Conservation (phyloP, 2,797 vertebrate species). For the Sparidentex hasta region DNA sequence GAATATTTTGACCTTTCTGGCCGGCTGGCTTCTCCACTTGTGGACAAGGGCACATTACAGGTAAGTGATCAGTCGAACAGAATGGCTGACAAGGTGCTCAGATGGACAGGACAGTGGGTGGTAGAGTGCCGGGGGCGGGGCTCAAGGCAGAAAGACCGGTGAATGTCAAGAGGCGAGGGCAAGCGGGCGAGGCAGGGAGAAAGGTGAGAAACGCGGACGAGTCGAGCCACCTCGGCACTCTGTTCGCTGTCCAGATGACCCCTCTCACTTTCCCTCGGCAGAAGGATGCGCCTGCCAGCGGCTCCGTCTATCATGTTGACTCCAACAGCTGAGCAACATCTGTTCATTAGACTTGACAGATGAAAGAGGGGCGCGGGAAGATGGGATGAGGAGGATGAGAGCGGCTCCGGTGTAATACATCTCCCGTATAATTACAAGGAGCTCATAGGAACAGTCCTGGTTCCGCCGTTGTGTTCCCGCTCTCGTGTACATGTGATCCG, state of each 20-base stretch:
- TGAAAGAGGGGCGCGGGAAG: conserved; percentile 76
- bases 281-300: conserved; percentile 81
- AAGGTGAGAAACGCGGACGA: conserved; percentile 60
- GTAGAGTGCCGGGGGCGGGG: conserved; percentile 55
- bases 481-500: conserved; percentile 49
- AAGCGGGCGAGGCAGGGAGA: conserved; percentile 60
- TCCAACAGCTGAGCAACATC: conserved; percentile 87
- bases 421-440: conserved; percentile 50
- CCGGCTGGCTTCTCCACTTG: conserved; percentile 54
- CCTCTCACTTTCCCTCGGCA: conserved; percentile 73
- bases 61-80: conserved; percentile 81
- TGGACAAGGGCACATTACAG: conserved; percentile 78
- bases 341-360: conserved; percentile 89
- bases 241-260: conserved; percentile 79
- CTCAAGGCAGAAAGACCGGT: conserved; percentile 50
- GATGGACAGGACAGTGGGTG: conserved; percentile 72
- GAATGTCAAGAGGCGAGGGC: conserved; percentile 77
- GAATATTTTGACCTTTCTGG: conserved; percentile 82
- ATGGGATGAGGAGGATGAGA: conserved; percentile 51
- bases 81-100: conserved; percentile 79
- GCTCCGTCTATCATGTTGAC: conserved; percentile 84
- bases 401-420: conserved; percentile 60
- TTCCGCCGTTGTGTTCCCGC: conserved; percentile 33
- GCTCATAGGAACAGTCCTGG: conserved; percentile 21
- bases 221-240: conserved; percentile 67